Conservation (phyloP, 2,113 vertebrate genomes). For the Cnemophilus loriae region DNA sequence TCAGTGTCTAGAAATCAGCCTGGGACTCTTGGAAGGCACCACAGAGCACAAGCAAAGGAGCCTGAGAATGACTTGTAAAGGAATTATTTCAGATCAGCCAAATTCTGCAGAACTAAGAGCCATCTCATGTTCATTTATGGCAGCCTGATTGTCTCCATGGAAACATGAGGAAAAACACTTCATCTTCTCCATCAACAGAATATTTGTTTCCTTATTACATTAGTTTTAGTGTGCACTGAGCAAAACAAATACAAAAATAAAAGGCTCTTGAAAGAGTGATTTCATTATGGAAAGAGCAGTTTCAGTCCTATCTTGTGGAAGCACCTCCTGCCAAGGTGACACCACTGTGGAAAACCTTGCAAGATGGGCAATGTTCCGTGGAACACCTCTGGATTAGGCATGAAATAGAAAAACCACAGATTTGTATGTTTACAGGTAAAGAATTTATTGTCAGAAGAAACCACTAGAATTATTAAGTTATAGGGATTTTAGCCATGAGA, state of each 20-base stretch:
- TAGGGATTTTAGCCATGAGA: background rate
- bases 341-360: background rate
- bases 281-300: background rate
- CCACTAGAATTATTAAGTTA: background rate
- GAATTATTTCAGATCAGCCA: constrained; percentile 13
- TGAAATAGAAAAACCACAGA: background rate
- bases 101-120: constrained; percentile 36
- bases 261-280: constrained; percentile 1
- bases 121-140: constrained; percentile 7
- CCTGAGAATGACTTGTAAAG: background rate
- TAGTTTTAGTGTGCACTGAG: background rate
- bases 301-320: background rate
- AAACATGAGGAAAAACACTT: constrained; percentile 32
- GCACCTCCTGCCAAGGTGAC: background rate
- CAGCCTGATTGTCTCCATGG: constrained; percentile 65
- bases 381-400: background rate
- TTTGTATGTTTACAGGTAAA: background rate
- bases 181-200: constrained; percentile 3
- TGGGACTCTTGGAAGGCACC: background rate
- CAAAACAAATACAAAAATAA: constrained; percentile 29
- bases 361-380: background rate
- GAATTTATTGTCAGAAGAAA: background rate
- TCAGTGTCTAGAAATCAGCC: background rate
- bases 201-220: constrained; percentile 53
- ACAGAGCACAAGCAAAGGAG: background rate